These are phyloP conservation scores for Gryllus bimaculatus DNA, from an alignment of 1,140 invertebrate species.

Conservation along the genomic window DNA sequence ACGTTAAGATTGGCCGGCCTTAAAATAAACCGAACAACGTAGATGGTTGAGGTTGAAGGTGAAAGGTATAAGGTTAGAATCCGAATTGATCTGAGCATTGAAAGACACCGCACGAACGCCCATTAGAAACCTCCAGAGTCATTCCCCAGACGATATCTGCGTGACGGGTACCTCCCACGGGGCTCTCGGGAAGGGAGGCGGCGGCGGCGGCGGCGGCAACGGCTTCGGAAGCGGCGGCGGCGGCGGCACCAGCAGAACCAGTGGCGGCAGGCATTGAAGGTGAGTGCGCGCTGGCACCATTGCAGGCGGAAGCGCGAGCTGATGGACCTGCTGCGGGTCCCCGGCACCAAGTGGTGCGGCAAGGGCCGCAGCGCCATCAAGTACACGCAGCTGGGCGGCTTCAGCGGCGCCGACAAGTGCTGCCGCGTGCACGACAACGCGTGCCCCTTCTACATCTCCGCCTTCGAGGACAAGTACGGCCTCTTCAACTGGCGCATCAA, in stretches of 20 bases:
- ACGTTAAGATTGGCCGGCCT: too few relatives aligned
- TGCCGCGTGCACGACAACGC: constrained; percentile 72
- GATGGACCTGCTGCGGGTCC: constrained; percentile 55
- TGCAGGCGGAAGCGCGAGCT: constrained; percentile 41
- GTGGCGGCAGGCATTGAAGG: neutral
- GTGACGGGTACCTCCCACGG: too few relatives aligned
- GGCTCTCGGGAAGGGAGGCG: too few relatives aligned
- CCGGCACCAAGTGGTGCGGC: constrained; percentile 83
- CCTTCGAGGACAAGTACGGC: constrained; percentile 65
- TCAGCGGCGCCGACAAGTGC: constrained; percentile 66
- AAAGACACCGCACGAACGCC: too few relatives aligned
- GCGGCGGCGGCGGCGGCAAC: neutral
- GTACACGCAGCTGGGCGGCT: constrained; percentile 66
- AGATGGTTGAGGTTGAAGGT: too few relatives aligned
- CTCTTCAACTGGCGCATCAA: constrained; percentile 75
- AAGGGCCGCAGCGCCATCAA: constrained; percentile 62
- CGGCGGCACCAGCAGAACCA: neutral
- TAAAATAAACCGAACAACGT: too few relatives aligned
- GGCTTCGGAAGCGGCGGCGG: neutral
- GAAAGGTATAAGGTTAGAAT: too few relatives aligned
- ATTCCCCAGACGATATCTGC: neutral
- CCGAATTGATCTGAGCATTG: too few relatives aligned
- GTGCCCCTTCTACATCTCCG: constrained; percentile 71
- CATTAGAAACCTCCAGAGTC: too few relatives aligned
- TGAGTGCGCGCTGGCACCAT: neutral